A percentile compares a stretch with the other conserved stretches of the same genome.
Evolutionary conservation across 2,888 invertebrate genomes (phyloP).

Genomic region (Mayetiola destructor): DNA sequence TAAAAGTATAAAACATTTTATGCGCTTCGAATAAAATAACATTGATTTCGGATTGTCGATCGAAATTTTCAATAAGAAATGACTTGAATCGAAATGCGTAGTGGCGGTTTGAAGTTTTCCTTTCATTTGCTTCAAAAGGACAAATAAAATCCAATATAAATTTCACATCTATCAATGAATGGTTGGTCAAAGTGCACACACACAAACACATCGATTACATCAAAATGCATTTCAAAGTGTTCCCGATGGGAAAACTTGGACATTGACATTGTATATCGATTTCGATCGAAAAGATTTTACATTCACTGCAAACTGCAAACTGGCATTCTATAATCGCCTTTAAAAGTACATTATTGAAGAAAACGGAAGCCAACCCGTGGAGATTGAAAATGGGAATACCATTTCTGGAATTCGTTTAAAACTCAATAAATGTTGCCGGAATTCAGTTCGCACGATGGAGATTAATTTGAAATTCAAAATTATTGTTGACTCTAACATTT

Average conservation of each 20-base stretch:
- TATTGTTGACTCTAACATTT: conserved; percentile 3
- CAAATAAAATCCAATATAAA: not conserved
- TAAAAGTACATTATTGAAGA: no score
- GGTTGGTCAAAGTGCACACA: not conserved
- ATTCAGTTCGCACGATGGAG: conserved; percentile 4
- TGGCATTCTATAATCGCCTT: no score
- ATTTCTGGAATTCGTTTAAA: not conserved
- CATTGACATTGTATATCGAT: no score
- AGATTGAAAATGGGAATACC: no score
- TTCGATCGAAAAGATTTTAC: no score
- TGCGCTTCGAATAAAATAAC: no score
- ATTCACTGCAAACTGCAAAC: no score
- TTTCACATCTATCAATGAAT: not conserved
- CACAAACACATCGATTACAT: not conserved
- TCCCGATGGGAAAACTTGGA: not conserved
- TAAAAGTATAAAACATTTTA: not conserved
- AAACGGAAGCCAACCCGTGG: no score
- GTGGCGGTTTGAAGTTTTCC: not conserved
- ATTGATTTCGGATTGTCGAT: no score
- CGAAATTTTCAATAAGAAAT: conserved; percentile 3
- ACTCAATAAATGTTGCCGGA: not conserved
- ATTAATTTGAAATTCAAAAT: not conserved
- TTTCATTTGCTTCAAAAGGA: not conserved
- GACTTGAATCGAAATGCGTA: not conserved
- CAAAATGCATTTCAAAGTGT: not conserved